Evolutionary conservation across 2,888 invertebrate genomes (phyloP), one percentile per base, ranked within the genome.

Genomic region (Brachyopa scutellaris): DNA sequence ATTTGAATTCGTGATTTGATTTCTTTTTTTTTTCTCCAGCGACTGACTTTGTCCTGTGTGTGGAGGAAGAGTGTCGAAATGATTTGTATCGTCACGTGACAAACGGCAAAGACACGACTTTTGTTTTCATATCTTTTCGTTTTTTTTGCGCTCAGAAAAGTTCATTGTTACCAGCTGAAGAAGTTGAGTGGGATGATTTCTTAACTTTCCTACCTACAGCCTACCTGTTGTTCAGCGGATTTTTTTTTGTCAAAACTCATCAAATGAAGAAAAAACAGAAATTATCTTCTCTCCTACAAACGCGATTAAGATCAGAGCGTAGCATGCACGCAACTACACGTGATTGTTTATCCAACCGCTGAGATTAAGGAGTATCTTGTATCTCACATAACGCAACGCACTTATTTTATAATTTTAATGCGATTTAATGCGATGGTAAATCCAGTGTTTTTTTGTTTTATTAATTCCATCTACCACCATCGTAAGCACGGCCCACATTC

Each of bases 1-100:
- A 77, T 77, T 82, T 80, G 64, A 80, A 80, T 82, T 82, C 82
- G 77, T 82, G 77, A 77, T 82, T 62, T 70, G 67, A 61, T 72
- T 70, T 72, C 42, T 64, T 72, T 40, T 38, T 55, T 19, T 64
- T 38, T 36, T 9, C 53, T 53, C 64, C 26, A 26, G 26, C 6
- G 26, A 45, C 61, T 53, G n/a, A 47, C 66, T 69, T 73, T 23
- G 17, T 9, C 42, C 40, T 36, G 57, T 36, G 33, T 70, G 21
- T 51, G 86, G 51, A 57, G 53, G 76, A 61, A 62, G 76, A 88
- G 87, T 89, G 89, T 85, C 85, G 85, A 85, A 86, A 89, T 90
- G 89, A 89, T 89, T 89, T 89, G 90, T 89, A 85, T 88, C 89
- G 87, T 90, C 89, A 89, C 90, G 90, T 89, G 89, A 90, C 89